These are phyloP conservation scores for Tricholauxania praeusta DNA, from an alignment of 2,888 invertebrate species.

Conservation along the genomic window DNA sequence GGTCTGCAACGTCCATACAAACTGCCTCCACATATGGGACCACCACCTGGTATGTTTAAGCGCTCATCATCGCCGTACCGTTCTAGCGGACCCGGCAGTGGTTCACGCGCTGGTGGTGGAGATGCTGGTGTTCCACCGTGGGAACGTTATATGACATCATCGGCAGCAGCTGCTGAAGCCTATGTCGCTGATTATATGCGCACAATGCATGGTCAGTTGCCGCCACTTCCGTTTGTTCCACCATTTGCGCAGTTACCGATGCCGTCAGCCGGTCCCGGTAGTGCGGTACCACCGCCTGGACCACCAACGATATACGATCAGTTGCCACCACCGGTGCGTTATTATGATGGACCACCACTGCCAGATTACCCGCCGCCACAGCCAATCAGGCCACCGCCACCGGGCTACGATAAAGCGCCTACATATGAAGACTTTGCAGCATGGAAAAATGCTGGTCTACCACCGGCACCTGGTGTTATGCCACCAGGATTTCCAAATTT, in stretches of 20 bases:
- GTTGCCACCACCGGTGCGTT: conserved; percentile 82
- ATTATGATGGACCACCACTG: conserved; percentile 82
- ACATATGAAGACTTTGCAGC: conserved; percentile 76
- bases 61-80: conserved; percentile 61
- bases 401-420: conserved; percentile 79
- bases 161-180: conserved; percentile 83
- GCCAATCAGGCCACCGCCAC: conserved; percentile 68
- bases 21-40: conserved; percentile 60
- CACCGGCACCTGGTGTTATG: conserved; percentile 59
- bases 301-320: conserved; percentile 71
- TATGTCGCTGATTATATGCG: conserved; percentile 92
- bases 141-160: conserved; percentile 72
- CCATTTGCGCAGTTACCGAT: conserved; percentile 77
- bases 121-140: conserved; percentile 75
- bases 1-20: conserved; percentile 71
- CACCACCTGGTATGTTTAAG: conserved; percentile 55
- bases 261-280: conserved; percentile 71
- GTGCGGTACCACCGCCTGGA: conserved; percentile 64
- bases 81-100: conserved; percentile 49
- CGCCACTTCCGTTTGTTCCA: conserved; percentile 87
- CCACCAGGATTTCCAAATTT: conserved; percentile 56
- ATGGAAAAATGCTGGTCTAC: conserved; percentile 63
- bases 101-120: conserved; percentile 69
- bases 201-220: conserved; percentile 86
- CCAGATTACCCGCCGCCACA: conserved; percentile 79